These are phyloP conservation scores for Abramis brama DNA, from an alignment of 2,113 vertebrate genomes.

Conservation along the genomic window DNA sequence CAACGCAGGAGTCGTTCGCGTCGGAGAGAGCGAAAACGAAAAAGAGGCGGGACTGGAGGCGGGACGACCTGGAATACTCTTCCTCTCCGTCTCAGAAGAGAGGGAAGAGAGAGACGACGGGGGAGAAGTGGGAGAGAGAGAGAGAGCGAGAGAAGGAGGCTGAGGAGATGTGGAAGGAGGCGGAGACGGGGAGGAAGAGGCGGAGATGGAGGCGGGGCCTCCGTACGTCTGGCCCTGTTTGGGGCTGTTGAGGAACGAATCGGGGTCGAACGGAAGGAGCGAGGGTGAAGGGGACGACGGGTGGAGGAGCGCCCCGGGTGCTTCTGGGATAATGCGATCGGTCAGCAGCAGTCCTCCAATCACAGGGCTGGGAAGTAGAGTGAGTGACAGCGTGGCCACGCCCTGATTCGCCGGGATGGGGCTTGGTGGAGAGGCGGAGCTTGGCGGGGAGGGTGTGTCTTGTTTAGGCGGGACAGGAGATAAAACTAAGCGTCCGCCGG, in stretches of 20 bases:
- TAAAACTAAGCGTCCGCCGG: constrained; percentile 62
- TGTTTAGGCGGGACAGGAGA: constrained; percentile 63
- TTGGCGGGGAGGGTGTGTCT: constrained; percentile 54
- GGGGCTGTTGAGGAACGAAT: constrained; percentile 89
- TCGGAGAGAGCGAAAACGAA: constrained; percentile 53
- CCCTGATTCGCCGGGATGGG: constrained; percentile 49
- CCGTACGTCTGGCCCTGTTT: constrained; percentile 88
- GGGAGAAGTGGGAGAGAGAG: constrained; percentile 59
- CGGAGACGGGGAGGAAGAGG: constrained; percentile 39
- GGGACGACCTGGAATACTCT: constrained; percentile 7
- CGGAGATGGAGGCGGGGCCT: constrained; percentile 63
- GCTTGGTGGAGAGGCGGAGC: constrained; percentile 28
- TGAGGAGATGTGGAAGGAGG: constrained; percentile 58
- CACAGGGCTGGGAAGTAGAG: constrained; percentile 77
- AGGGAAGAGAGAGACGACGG: constrained; percentile 72
- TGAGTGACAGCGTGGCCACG: constrained; percentile 66
- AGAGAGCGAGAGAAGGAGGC: constrained; percentile 56
- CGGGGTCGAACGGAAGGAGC: constrained; percentile 80
- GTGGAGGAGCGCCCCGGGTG: constrained; percentile 45
- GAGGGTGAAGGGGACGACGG: constrained; percentile 40
- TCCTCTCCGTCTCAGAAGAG: constrained; percentile 66
- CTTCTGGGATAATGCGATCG: constrained; percentile 57
- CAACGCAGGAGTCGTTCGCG: constrained; percentile 55
- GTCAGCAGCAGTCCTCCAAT: constrained; percentile 69
- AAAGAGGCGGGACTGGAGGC: constrained; percentile 34